Percentiles rank a stretch among this genome's conserved stretches.
Evolutionary conservation across 2,113 vertebrate species (phyloP).

Genomic region (Nibea albiflora): DNA sequence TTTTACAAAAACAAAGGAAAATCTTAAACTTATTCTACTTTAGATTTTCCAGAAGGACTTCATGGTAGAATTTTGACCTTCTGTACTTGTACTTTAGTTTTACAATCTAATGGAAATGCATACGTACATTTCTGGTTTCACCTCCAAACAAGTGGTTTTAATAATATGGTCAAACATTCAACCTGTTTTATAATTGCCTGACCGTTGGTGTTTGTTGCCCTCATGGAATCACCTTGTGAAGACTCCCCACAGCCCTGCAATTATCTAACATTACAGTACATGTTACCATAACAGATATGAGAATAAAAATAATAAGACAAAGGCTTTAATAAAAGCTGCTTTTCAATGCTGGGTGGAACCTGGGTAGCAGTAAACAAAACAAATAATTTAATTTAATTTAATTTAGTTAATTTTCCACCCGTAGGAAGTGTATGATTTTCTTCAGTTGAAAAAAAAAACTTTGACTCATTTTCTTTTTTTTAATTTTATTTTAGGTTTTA

Average conservation of each 20-base stretch:
- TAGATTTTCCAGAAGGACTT: background rate
- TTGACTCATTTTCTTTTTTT: background rate
- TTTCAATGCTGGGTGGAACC: too few species aligned
- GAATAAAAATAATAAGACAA: too few species aligned
- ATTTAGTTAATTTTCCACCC: conserved; percentile 28
- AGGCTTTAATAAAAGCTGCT: too few species aligned
- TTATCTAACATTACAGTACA: too few species aligned
- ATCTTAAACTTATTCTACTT: background rate
- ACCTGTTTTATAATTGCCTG: background rate
- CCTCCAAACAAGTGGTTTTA: background rate
- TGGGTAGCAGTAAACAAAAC: too few species aligned
- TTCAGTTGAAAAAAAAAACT: background rate
- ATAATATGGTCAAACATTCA: background rate
- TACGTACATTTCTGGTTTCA: background rate
- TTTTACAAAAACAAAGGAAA: background rate
- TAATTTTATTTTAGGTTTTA: background rate
- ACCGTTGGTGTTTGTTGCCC: too few species aligned
- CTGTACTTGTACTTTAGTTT: background rate
- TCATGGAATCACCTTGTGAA: too few species aligned
- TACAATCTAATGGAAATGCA: background rate
- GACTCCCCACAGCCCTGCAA: too few species aligned
- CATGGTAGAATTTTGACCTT: background rate
- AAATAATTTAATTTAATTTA: too few species aligned
- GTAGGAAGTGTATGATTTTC: background rate
- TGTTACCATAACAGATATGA: too few species aligned